Evolutionary conservation across 2,113 vertebrate genomes (phyloP), one percentile per base, ranked within the genome.

Genomic region (Corydoras maculifer): DNA sequence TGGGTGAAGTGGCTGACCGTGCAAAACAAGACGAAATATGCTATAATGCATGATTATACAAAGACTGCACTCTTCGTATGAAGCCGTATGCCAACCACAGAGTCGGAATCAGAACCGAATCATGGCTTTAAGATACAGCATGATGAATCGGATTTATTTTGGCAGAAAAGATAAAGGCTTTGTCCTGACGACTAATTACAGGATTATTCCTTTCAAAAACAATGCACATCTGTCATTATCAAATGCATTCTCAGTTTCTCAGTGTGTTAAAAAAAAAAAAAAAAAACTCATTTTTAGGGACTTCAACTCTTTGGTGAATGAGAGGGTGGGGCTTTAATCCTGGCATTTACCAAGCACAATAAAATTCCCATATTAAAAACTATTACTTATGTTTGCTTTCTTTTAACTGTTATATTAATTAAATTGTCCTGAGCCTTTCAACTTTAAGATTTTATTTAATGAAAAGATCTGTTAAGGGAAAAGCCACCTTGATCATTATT

Each of bases 1-100:
- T 6, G 50, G 9, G 68, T 67, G 58, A 35, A 57, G 14, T 58
- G 61, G 58, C 61, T 54, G 58, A 68, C 60, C 25, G 60, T 35
- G 55, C 58, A 55, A 62, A 68, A 53, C 11, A 10, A 53, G 51
- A 6, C 13, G 13, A 53, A 53, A 53, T 53, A 14, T 10, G 51
- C 51, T 53, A 31, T 11, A 53, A n/a, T n/a, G 31, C 48, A 15
- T 51, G 25, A 30, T 8, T 18, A 62, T 32, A 31, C 35, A 57
- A 32, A 32, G 29, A 58, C 9, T 5, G 48, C 64, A 9, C 11
- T 25, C 48, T 25, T 25, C 18, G 18, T 25, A 25, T 10, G 55
- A 69, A 72, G 10, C 3, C 8, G 4, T 48, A 70, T 32, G 25
- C 25, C 6, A 65, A 29, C 14, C 32, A 14, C 11, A 14, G 49